Evolutionary conservation across 2,113 vertebrate species (phyloP).

Genomic region (Solenodon paradoxus): DNA sequence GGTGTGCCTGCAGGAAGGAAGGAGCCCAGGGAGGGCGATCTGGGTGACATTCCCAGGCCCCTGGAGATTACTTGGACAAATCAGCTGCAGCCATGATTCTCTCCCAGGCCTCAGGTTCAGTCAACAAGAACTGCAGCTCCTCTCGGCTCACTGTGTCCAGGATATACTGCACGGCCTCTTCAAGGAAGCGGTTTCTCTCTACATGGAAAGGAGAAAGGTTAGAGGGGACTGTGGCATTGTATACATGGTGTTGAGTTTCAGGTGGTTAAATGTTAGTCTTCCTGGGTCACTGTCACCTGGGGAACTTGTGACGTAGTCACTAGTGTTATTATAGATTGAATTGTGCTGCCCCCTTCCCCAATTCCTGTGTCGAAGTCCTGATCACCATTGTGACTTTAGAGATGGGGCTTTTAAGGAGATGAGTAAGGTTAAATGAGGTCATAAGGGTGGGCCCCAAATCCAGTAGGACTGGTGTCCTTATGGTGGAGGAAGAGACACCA

Average conservation of each 20-base stretch:
- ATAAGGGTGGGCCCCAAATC: background rate
- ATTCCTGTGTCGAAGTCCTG: too few species aligned
- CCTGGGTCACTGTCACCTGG: background rate
- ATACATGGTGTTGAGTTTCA: accelerated
- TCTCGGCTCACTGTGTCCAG: accelerated
- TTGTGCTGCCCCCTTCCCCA: too few species aligned
- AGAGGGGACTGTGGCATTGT: accelerated
- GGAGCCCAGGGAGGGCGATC: background rate
- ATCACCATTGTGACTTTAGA: background rate
- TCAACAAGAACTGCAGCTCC: background rate
- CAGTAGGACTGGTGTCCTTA: background rate
- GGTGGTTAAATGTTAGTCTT: background rate
- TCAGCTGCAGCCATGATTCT: accelerated
- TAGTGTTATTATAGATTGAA: too few species aligned
- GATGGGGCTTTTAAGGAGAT: background rate
- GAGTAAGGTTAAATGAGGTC: background rate
- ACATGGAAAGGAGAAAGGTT: background rate
- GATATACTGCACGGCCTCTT: accelerated
- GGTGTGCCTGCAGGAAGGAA: background rate
- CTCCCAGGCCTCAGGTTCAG: background rate
- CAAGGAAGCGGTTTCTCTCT: background rate
- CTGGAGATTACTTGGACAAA: background rate
- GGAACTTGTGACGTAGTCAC: too few species aligned
- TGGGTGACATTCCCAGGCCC: background rate
- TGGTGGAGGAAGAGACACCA: background rate